A percentile compares a stretch with the other conserved stretches of the same genome.
phyloP scores from a whole-genome alignment of 2,888 invertebrate species.

The Dilophus febrilis region DNA sequence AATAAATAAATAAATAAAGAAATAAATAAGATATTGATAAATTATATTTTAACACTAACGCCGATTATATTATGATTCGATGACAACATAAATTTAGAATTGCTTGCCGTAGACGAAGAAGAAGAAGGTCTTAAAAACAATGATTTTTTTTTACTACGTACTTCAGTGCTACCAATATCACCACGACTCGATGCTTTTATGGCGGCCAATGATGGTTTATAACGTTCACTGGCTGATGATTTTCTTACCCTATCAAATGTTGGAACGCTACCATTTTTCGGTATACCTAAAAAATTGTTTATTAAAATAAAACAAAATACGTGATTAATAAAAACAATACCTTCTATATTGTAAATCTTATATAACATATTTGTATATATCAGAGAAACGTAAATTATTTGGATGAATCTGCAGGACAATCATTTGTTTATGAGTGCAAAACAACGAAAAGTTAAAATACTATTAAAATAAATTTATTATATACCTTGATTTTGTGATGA shows the following conservation, averaged over 20 bases:
- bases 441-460: not conserved
- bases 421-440: not conserved
- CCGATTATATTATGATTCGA: slow-evolving; percentile 23
- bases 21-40: no score
- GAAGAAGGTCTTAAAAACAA: no score
- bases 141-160: slow-evolving; percentile 38
- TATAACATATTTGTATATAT: no score
- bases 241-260: slow-evolving; percentile 75
- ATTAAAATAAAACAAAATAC: no score
- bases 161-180: slow-evolving; percentile 57
- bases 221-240: slow-evolving; percentile 67
- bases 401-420: not conserved
- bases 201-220: slow-evolving; percentile 67
- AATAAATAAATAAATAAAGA: no score
- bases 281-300: slow-evolving; percentile 26
- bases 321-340: no score
- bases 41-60: slow-evolving; percentile 26
- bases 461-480: slow-evolving; percentile 15
- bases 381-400: no score
- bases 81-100: slow-evolving; percentile 29
- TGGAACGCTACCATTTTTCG: slow-evolving; percentile 81
- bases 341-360: no score
- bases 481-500: slow-evolving; percentile 48
- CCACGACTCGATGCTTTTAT: slow-evolving; percentile 62
- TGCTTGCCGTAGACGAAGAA: slow-evolving; percentile 27